Evolutionary conservation across 2,797 vertebrate species (phyloP), one percentile per base, ranked within the genome.

Genomic region (Neoniphon sammara): DNA sequence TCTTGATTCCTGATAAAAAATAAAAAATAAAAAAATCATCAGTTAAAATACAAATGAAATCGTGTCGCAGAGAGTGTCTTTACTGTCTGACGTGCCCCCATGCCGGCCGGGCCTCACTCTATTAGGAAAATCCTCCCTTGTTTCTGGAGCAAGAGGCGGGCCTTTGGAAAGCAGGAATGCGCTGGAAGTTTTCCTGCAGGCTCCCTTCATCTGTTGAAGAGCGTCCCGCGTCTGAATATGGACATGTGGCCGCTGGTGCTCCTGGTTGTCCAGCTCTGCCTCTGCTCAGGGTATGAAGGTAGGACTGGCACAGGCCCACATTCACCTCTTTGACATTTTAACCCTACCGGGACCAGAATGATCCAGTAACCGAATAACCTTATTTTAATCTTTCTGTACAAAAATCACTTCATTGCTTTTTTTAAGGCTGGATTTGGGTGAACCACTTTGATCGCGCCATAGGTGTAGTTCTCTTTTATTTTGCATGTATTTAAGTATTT

Each of bases 241-340:
- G 92, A 94, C 89, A 88, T 88, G 91, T 91, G 93, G 93, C 88
- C 87, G 58, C 79, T 90, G 80, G 66, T 91, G 77, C 81, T 95
- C 77, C 79, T 94, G 73, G 63, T 89, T 11, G 77, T 90, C 30
- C 93, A 92, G 80, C 65, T 94, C 58, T 88, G 83, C 78, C 46
- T 89, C 81, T 92, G 90, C 86, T 85, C 87, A 61, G 91, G 89
- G 0, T 93, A 94, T 50, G 94, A 95, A 91, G 95, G 95, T 95
- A 94, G 89, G 73, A 69, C 65, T 10, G 23, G 60, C 34, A 47
- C 30, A 39, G 58, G 34, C 42, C 27, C n/a, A 10, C 52, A 30
- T 27, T 75, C 36, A 60, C 25, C 21, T 10, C 17, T 27, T 8
- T 14, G 50, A 36, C 54, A 0, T 12, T 7, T 23, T 2, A 52